Evolutionary conservation across 2,888 invertebrate genomes (phyloP).

Genomic region (Graphium colonna): DNA sequence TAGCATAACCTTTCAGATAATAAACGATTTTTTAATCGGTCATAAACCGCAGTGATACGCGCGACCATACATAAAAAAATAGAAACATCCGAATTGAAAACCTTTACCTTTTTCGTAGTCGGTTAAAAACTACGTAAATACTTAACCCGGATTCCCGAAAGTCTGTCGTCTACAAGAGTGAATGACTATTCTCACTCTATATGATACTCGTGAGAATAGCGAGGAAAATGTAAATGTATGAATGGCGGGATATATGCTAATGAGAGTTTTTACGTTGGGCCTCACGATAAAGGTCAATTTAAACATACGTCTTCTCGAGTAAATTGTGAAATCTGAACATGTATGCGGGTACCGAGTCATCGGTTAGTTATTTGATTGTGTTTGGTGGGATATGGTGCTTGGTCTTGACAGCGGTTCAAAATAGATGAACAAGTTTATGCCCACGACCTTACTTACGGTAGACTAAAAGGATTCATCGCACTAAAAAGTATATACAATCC

Average conservation of each 20-base stretch:
- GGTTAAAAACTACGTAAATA: not conserved
- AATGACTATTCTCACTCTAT: slow-evolving; percentile 5
- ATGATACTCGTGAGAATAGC: slow-evolving; percentile 4
- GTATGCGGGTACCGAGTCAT: slow-evolving; percentile 16
- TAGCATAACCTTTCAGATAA: no score
- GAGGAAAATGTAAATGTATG: slow-evolving; percentile 4
- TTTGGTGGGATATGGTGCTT: no score
- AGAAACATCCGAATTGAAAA: no score
- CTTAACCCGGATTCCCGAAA: not conserved
- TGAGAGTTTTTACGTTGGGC: slow-evolving; percentile 28
- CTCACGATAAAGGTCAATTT: slow-evolving; percentile 28
- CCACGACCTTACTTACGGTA: no score
- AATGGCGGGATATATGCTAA: slow-evolving; percentile 13
- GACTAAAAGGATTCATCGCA: no score
- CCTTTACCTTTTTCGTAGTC: no score
- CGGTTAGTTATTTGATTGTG: slow-evolving; percentile 14
- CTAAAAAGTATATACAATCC: no score
- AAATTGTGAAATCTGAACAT: slow-evolving; percentile 20
- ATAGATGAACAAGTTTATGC: no score
- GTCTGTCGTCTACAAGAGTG: not conserved
- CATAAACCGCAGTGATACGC: no score
- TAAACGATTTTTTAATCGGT: no score
- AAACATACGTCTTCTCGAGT: slow-evolving; percentile 19
- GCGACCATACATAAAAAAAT: no score
- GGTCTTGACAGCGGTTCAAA: no score